Base-by-base conservation (phyloP, 2,113 vertebrate species). In the Proterorhinus semilunaris region DNA sequence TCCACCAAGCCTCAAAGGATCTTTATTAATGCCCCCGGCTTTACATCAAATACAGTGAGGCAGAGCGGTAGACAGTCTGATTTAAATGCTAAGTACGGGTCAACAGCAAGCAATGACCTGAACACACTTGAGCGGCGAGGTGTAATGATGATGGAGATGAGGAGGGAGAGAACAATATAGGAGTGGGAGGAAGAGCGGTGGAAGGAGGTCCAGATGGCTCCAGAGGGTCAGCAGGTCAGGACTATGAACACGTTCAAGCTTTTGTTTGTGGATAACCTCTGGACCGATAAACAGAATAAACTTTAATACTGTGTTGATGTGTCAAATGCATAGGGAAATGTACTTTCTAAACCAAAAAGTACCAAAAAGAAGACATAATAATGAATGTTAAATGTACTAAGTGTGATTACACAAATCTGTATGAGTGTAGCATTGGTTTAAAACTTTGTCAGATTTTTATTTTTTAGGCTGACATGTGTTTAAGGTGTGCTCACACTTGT, bases 11-110 rank as follows among this genome's bases (percentile, higher is more conserved):
- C 75, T 73, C 47, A 53, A 69, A 79, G 73, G 74, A 79, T 87
- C 84, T 89, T 90, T 83, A 84, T 88, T 90, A 91, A 90, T 76
- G 71, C 74, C 57, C 27, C 27, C 49, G 71, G 74, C 71, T 88
- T 89, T 86, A 87, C 78, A 86, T 86, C 86, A 89, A 83, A 88
- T 82, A 81, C 68, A 89, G 82, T 82, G 85, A 80, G 83, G 75
- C 81, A 75, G 70, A 65, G 66, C 45, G 61, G 59, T 89, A 89
- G 87, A 84, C 71, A 86, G 81, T 62, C 79, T 86, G 71, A 86
- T 91, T 88, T 90, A 86, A 91, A 88, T 85, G 85, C 83, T 90
- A 82, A 89, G 83, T 85, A 76, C 72, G 58, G 85, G 87, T 87
- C 85, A 83, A 73, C 84, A 71, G 73, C 66, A 68, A 81, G 62